Evolutionary conservation across 2,113 vertebrate species (phyloP).

Genomic region (Empidonax alnorum): DNA sequence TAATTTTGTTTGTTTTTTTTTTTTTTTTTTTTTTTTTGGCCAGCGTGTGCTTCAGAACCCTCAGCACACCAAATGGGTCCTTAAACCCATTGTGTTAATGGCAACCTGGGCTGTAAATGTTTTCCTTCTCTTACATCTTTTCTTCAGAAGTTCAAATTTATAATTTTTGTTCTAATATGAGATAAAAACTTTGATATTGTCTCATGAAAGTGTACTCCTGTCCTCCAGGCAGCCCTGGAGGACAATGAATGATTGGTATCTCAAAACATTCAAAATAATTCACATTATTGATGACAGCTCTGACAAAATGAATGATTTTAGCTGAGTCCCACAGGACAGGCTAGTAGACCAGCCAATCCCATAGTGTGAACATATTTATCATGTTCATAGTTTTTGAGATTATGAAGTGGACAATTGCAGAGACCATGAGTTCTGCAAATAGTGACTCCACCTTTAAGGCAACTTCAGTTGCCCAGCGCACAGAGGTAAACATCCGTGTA

Average conservation of each 20-base stretch:
- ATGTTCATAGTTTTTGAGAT: neutral
- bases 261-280: neutral
- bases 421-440: neutral
- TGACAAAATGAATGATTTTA: neutral
- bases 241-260: neutral
- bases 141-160: neutral
- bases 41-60: neutral
- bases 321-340: neutral
- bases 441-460: neutral
- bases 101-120: neutral
- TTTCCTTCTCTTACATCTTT: neutral
- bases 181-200: neutral
- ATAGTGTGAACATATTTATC: neutral
- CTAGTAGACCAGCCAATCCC: neutral
- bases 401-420: neutral
- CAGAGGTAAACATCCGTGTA: neutral
- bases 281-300: neutral
- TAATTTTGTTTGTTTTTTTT: neutral
- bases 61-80: neutral
- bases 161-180: neutral
- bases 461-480: neutral
- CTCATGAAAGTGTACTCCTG: neutral
- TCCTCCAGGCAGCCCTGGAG: neutral
- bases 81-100: neutral
- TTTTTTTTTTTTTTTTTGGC: rapidly evolving